Evolutionary conservation across 2,113 vertebrate genomes (phyloP).

Genomic region (Dicrurus megarhynchus): DNA sequence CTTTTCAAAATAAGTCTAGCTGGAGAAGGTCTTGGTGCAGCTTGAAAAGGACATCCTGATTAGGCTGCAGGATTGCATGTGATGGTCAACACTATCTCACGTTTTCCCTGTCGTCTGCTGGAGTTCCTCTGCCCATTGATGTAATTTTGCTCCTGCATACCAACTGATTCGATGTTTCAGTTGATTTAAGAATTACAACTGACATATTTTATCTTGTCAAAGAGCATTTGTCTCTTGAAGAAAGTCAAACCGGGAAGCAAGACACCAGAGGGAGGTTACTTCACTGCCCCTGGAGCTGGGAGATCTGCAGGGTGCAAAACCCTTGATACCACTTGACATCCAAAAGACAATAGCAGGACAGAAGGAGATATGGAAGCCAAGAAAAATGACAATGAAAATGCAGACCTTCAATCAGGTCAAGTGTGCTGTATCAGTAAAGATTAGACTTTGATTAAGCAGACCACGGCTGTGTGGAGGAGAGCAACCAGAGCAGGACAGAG

Average conservation of each 20-base stretch:
- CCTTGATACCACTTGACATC: neutral
- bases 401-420: neutral
- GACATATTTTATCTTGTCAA: neutral
- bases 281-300: neutral
- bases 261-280: neutral
- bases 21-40: neutral
- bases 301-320: neutral
- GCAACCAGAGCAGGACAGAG: neutral
- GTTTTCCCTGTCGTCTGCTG: neutral
- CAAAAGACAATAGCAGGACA: neutral
- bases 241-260: neutral
- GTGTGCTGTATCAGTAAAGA: neutral
- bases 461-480: neutral
- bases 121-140: neutral
- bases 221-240: neutral
- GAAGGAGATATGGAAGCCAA: neutral
- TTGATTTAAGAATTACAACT: neutral
- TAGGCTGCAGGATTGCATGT: neutral
- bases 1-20: neutral
- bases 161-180: neutral
- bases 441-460: neutral
- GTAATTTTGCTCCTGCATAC: neutral
- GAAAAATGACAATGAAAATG: neutral
- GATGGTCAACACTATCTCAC: neutral
- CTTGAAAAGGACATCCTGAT: neutral